Percentiles rank a stretch among this genome's conserved stretches.
Conservation (phyloP, 2,888 invertebrate genomes). For the Diachrysia chrysitis region DNA sequence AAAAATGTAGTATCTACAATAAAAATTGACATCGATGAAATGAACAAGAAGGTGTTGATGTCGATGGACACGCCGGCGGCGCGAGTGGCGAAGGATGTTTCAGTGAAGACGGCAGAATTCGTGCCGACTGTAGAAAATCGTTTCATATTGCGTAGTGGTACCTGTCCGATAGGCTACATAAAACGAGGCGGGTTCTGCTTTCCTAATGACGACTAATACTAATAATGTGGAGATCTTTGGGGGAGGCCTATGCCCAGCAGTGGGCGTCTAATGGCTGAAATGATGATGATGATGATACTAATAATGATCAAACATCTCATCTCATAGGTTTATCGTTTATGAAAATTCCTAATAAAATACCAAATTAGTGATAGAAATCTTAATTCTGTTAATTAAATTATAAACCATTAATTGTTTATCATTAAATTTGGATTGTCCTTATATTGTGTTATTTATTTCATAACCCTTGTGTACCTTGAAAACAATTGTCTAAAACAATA, state of each 20-base stretch:
- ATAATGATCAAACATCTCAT: too few species aligned
- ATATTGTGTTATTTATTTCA: not conserved
- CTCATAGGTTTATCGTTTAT: not conserved
- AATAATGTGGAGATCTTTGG: too few species aligned
- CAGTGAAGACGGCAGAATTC: not conserved
- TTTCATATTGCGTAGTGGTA: not conserved
- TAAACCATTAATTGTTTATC: constrained; percentile 21
- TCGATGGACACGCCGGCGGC: not conserved
- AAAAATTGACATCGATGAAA: constrained; percentile 28
- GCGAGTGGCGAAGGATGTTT: not conserved
- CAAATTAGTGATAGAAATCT: constrained; percentile 36
- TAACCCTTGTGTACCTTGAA: not conserved
- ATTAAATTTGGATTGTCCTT: not conserved
- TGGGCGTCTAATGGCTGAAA: too few species aligned
- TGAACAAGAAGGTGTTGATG: constrained; percentile 15
- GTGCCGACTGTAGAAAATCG: not conserved
- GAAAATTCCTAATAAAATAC: not conserved
- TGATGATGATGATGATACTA: too few species aligned
- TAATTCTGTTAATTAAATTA: constrained; percentile 30
- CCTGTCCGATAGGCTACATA: not conserved
- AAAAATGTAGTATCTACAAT: constrained; percentile 18
- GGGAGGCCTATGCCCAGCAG: too few species aligned
- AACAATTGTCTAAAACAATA: too few species aligned
- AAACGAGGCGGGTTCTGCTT: constrained; percentile 64
- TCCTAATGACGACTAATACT: constrained; percentile 60